These are phyloP conservation scores for Dryobota labecula DNA, from an alignment of 2,888 invertebrate genomes.

Conservation along the genomic window DNA sequence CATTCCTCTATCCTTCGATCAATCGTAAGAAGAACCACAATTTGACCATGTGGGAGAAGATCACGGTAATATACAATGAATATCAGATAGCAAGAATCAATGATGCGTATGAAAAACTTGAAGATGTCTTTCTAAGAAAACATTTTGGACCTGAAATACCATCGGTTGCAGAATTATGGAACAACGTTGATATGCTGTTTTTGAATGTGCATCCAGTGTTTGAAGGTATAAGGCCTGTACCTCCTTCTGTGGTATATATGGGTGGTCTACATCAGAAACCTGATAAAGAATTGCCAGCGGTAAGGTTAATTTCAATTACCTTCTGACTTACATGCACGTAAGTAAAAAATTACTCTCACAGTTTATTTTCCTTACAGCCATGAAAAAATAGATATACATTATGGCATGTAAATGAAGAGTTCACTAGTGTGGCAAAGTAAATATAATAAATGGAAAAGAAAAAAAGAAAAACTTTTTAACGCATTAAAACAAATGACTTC, in stretches of 20 bases:
- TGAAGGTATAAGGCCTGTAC: conserved; percentile 77
- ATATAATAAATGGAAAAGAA: not conserved
- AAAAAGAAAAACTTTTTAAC: not conserved
- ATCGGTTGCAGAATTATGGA: conserved; percentile 57
- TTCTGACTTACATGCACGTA: not conserved
- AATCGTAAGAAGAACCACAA: conserved; percentile 63
- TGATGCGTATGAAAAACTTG: conserved; percentile 48
- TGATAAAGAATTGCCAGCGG: conserved; percentile 30
- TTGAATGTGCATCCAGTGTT: conserved; percentile 80
- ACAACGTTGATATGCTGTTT: conserved; percentile 78
- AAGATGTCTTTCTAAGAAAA: conserved; percentile 46
- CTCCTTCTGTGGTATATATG: conserved; percentile 79
- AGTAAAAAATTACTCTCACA: not conserved
- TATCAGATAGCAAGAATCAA: conserved; percentile 41
- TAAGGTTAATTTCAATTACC: conserved; percentile 10
- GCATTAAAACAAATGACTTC: too few species aligned
- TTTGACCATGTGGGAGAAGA: conserved; percentile 72
- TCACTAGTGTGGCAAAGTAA: not conserved
- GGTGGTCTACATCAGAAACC: conserved; percentile 71
- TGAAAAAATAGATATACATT: not conserved
- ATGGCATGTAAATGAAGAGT: not conserved
- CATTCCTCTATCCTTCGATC: conserved; percentile 66
- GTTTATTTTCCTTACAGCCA: too few species aligned
- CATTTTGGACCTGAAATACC: conserved; percentile 69
- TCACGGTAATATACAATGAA: conserved; percentile 58